phyloP scores from a whole-genome alignment of 2,888 invertebrate genomes.

The Dicyrtoma fusca region DNA sequence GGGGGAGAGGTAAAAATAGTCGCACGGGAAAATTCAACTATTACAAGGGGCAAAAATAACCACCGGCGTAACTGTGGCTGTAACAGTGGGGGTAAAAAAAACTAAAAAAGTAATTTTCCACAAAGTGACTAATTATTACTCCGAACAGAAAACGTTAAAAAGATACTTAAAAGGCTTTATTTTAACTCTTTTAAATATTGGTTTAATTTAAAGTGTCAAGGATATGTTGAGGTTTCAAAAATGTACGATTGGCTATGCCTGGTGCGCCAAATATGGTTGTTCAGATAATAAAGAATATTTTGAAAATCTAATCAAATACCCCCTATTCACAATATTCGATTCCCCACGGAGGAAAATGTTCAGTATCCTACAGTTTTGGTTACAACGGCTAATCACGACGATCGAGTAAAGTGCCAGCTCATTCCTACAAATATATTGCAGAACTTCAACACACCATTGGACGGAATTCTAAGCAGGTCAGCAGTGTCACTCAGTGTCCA shows the following conservation, averaged over 20 bases:
- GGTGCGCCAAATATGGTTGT: conserved; percentile 95
- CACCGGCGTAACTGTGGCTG: too few species aligned
- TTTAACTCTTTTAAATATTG: neutral
- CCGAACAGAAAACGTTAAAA: too few species aligned
- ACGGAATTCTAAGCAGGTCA: conserved; percentile 64
- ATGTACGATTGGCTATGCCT: conserved; percentile 96
- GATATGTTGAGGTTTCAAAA: conserved; percentile 98
- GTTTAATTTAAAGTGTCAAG: conserved; percentile 73
- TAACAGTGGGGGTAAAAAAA: too few species aligned
- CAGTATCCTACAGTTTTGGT: conserved; percentile 93
- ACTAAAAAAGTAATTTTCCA: too few species aligned
- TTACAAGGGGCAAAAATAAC: too few species aligned
- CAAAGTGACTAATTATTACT: too few species aligned
- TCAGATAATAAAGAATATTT: too few species aligned
- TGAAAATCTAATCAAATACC: too few species aligned
- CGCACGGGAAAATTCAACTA: too few species aligned
- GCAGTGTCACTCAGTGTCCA: too few species aligned
- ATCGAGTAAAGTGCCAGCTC: conserved; percentile 96
- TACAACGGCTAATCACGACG: conserved; percentile 97
- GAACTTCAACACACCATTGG: conserved; percentile 80
- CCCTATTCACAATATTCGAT: conserved; percentile 86
- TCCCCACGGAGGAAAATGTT: conserved; percentile 63
- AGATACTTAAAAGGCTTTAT: too few species aligned
- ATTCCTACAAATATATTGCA: conserved; percentile 93
- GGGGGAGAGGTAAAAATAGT: too few species aligned